Evolutionary conservation across 2,888 invertebrate genomes (phyloP).

Genomic region (Ypsolopha sequella): DNA sequence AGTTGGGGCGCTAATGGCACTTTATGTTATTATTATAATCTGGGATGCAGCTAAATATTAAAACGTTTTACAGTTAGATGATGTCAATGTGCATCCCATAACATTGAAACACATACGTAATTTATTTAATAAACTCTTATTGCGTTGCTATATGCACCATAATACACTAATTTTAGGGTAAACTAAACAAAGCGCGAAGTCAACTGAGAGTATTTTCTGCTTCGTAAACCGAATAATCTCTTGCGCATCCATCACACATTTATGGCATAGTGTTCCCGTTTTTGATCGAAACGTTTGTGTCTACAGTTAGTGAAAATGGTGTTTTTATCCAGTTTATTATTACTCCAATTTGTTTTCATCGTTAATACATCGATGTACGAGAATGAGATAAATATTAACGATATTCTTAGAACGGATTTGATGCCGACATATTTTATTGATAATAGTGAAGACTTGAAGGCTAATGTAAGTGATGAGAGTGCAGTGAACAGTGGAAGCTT

Average conservation of each 20-base stretch:
- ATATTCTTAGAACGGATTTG: conserved; percentile 77
- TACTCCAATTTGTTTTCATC: conserved; percentile 7
- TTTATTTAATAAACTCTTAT: conserved; percentile 2
- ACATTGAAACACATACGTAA: too few relatives aligned
- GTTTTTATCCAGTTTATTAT: not conserved
- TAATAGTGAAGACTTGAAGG: conserved; percentile 32
- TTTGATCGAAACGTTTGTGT: conserved; percentile 1
- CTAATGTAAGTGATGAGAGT: conserved; percentile 15
- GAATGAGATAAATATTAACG: conserved; percentile 69
- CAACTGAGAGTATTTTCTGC: conserved; percentile 42
- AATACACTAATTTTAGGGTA: conserved; percentile 16
- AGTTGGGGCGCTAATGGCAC: too few relatives aligned
- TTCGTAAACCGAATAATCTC: conserved; percentile 49
- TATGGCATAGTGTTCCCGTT: conserved; percentile 11
- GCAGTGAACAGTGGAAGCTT: not conserved
- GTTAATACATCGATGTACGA: conserved; percentile 26
- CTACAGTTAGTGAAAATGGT: not conserved
- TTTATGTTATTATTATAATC: too few relatives aligned
- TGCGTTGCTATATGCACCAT: conserved; percentile 9
- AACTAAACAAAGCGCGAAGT: conserved; percentile 3
- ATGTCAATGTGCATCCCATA: too few relatives aligned
- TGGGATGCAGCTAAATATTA: too few relatives aligned
- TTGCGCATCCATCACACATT: conserved; percentile 4
- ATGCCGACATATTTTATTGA: conserved; percentile 77
- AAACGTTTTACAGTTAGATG: too few relatives aligned